phyloP scores from a whole-genome alignment of 2,797 vertebrate genomes.

The Vireo griseus region DNA sequence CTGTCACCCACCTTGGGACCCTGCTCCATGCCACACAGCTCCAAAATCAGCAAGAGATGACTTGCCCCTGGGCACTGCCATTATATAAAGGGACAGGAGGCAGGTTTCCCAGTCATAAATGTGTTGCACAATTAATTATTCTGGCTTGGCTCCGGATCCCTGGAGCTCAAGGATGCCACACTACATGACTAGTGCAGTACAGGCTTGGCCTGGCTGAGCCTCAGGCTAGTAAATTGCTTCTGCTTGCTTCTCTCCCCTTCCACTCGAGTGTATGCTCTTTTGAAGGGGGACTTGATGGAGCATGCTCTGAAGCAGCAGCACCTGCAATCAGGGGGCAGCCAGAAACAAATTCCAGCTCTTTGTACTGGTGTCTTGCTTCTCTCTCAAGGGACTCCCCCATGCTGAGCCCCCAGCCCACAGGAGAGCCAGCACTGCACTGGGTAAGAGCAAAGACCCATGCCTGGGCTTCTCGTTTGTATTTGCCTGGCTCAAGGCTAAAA shows the following conservation, averaged over 20 bases:
- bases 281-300: not conserved
- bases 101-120: constrained; percentile 22
- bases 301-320: not conserved
- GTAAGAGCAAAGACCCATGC: not conserved
- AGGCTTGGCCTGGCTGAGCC: not conserved
- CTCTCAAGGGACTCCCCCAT: accelerated
- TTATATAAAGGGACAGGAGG: constrained; percentile 1
- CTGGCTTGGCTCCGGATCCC: not conserved
- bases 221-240: constrained; percentile 53
- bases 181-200: not conserved
- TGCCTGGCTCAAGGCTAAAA: not conserved
- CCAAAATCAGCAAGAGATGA: not conserved
- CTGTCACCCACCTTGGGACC: accelerated
- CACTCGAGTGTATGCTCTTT: not conserved
- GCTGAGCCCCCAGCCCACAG: accelerated
- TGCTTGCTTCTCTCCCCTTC: accelerated
- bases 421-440: not conserved
- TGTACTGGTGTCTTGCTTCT: not conserved
- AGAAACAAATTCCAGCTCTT: not conserved
- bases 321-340: not conserved
- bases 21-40: accelerated
- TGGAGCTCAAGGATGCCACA: constrained; percentile 16
- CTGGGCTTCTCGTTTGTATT: not conserved
- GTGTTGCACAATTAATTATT: constrained; percentile 53
- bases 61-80: not conserved